These are phyloP conservation scores for Melanitta fusca DNA, from an alignment of 2,797 vertebrate species.

Conservation along the genomic window DNA sequence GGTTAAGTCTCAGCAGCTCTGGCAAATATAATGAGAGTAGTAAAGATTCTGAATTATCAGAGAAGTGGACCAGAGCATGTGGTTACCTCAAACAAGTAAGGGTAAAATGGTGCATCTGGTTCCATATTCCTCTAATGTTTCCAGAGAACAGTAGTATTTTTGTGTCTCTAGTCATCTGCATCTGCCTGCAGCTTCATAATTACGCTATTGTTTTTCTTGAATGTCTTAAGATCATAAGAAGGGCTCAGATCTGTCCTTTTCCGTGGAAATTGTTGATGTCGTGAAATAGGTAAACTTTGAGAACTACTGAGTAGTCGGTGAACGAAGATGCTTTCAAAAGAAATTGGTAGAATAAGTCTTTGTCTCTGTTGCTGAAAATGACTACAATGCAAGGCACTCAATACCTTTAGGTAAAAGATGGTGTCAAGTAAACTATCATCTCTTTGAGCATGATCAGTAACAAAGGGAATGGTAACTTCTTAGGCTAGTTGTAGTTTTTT, in stretches of 20 bases:
- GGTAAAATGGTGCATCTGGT: background rate
- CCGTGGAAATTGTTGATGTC: background rate
- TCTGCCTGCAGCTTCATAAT: background rate
- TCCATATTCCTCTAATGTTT: background rate
- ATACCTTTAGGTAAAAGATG: background rate
- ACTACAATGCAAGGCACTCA: accelerated
- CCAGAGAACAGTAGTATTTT: background rate
- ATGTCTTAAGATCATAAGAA: background rate
- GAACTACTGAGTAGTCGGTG: background rate
- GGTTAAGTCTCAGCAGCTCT: background rate
- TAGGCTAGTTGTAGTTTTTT: background rate
- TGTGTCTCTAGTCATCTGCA: background rate
- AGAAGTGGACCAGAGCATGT: background rate
- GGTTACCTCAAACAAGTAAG: background rate
- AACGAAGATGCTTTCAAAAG: background rate
- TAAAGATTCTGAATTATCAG: background rate
- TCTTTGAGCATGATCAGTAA: background rate
- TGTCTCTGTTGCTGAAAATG: background rate
- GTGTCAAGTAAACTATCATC: background rate
- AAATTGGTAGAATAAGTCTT: background rate
- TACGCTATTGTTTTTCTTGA: background rate
- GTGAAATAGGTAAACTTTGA: accelerated
- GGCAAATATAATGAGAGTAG: background rate
- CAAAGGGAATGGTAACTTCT: background rate
- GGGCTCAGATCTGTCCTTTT: background rate